Conservation (phyloP, 2,797 vertebrate species). For the Sebastiscus albofasciatus region DNA sequence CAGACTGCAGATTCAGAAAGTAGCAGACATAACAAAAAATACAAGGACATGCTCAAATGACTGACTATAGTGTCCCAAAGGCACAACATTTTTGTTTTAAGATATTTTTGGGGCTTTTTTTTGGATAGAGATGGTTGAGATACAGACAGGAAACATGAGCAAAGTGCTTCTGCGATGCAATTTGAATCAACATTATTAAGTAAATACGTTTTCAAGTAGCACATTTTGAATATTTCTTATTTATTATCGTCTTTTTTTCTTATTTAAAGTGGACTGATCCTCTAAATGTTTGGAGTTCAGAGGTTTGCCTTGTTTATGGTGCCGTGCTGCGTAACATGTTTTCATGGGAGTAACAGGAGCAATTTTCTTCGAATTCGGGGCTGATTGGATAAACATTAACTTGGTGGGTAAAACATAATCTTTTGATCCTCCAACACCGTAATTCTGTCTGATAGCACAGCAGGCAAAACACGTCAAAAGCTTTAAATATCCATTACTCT, state of each 20-base stretch:
- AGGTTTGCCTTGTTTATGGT: neutral
- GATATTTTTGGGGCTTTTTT: neutral
- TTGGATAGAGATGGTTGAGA: neutral
- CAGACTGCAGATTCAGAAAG: neutral
- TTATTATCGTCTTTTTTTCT: neutral
- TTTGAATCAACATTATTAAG: neutral
- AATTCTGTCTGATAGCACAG: constrained; percentile 35
- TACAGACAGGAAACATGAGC: neutral
- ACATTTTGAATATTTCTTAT: neutral
- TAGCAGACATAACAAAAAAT: neutral
- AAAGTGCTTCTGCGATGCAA: neutral
- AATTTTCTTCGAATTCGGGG: constrained; percentile 23
- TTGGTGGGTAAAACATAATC: constrained; percentile 22
- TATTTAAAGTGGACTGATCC: neutral
- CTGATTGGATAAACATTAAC: constrained; percentile 55
- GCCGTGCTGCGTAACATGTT: constrained; percentile 17
- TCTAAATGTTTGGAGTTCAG: neutral
- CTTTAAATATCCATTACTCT: constrained; percentile 33
- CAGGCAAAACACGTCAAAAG: constrained; percentile 11
- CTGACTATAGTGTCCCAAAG: neutral
- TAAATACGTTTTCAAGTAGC: neutral
- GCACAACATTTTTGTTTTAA: neutral
- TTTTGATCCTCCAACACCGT: constrained; percentile 20
- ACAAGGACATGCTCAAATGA: neutral
- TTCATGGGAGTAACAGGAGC: constrained; percentile 6